These are phyloP conservation scores for Marronus borbonicus DNA, from an alignment of 2,888 invertebrate species.

Conservation along the genomic window DNA sequence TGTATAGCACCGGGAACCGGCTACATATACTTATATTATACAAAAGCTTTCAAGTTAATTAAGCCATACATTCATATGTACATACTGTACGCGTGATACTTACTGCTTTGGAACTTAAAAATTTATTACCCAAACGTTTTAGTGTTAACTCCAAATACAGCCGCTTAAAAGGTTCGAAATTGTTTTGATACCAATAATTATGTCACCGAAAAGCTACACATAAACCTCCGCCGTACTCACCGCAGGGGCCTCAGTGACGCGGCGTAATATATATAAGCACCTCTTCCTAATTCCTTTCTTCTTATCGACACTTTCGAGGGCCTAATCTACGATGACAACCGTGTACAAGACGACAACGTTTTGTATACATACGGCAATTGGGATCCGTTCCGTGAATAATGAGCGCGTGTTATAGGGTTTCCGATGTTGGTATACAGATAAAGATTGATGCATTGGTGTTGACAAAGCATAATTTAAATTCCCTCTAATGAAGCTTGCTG, in stretches of 20 bases:
- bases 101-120: neutral
- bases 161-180: constrained; percentile 14
- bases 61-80: too few relatives aligned
- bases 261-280: neutral
- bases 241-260: neutral
- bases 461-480: constrained; percentile 32
- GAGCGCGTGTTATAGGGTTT: constrained; percentile 16
- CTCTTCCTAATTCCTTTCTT: constrained; percentile 1
- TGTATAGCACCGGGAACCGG: too few relatives aligned
- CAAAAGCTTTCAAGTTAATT: too few relatives aligned
- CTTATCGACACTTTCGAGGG: constrained; percentile 21
- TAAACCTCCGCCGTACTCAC: too few relatives aligned
- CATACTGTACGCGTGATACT: neutral
- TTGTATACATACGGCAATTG: constrained; percentile 4
- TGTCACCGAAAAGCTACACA: constrained; percentile 15
- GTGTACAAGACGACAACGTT: constrained; percentile 3
- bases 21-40: too few relatives aligned
- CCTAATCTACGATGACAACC: constrained; percentile 23
- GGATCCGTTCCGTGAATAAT: neutral
- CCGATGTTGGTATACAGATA: constrained; percentile 30
- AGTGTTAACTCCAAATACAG: neutral
- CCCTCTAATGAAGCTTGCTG: constrained; percentile 27
- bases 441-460: constrained; percentile 43
- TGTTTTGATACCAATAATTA: constrained; percentile 21
- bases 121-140: constrained; percentile 16